Percentiles rank a stretch among this genome's conserved stretches.
Evolutionary conservation across 2,888 invertebrate species (phyloP).

Genomic region (Tinea pellionella): DNA sequence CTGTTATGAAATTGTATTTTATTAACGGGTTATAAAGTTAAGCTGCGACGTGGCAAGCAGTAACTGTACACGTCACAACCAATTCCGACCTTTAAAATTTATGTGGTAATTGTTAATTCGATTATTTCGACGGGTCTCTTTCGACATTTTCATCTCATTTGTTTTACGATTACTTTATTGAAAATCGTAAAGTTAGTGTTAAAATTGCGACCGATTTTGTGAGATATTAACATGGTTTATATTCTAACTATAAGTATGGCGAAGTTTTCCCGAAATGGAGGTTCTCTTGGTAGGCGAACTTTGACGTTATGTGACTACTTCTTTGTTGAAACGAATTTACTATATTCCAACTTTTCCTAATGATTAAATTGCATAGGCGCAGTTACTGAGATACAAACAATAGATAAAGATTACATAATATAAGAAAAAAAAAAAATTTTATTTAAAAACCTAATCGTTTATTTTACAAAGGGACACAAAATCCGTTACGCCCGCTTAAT

Average conservation of each 20-base stretch:
- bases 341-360: not conserved
- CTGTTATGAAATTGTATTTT: conserved; percentile 61
- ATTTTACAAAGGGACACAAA: not conserved
- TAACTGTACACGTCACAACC: conserved; percentile 43
- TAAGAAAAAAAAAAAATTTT: not conserved
- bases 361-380: not conserved
- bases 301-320: not conserved
- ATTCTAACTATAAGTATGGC: not conserved
- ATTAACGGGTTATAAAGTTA: conserved; percentile 64
- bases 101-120: conserved; percentile 24
- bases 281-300: not conserved
- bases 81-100: conserved; percentile 33
- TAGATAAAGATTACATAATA: not conserved
- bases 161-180: not conserved
- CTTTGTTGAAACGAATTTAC: not conserved
- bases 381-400: too few species aligned
- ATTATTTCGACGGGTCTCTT: conserved; percentile 26
- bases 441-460: not conserved
- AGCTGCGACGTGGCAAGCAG: conserved; percentile 55
- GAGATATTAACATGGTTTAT: not conserved
- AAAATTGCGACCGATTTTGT: not conserved
- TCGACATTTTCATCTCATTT: not conserved
- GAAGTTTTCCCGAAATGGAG: not conserved
- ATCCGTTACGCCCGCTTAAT: conserved; percentile 11
- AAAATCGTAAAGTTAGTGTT: not conserved